Evolutionary conservation across 1,140 invertebrate species (phyloP).

Genomic region (Maconellicoccus hirsutus): DNA sequence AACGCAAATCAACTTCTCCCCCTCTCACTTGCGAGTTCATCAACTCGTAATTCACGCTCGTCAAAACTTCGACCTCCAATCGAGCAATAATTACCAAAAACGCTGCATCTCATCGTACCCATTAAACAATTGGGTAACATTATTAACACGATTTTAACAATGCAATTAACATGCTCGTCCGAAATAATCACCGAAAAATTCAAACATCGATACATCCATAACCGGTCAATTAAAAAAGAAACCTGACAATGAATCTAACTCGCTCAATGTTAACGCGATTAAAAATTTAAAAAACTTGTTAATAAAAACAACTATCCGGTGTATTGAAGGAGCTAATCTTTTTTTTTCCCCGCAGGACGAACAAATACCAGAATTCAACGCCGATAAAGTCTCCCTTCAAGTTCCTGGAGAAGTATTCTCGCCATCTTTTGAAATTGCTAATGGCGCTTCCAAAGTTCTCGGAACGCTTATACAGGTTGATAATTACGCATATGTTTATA

Average conservation of each 20-base stretch:
- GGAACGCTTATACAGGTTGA: slow-evolving; percentile 31
- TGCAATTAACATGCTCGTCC: background rate
- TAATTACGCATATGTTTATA: slow-evolving; percentile 7
- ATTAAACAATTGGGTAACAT: too few relatives aligned
- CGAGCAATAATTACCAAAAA: too few relatives aligned
- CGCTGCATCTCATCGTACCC: too few relatives aligned
- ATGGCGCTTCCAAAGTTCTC: slow-evolving; percentile 29
- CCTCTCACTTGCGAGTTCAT: too few relatives aligned
- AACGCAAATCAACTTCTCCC: too few relatives aligned
- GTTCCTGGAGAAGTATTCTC: slow-evolving; percentile 29
- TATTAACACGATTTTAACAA: background rate
- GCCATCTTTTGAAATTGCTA: slow-evolving; percentile 31
- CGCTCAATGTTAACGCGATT: background rate
- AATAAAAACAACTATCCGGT: background rate
- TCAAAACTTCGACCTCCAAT: too few relatives aligned
- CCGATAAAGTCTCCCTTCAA: slow-evolving; percentile 30
- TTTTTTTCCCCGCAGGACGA: background rate
- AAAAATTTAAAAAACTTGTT: too few relatives aligned
- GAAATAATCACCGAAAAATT: background rate
- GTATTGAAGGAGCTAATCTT: background rate
- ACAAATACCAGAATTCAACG: slow-evolving; percentile 28
- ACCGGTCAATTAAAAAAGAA: background rate
- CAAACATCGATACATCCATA: background rate
- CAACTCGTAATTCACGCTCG: too few relatives aligned
- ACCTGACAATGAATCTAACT: background rate